Evolutionary conservation across 2,888 invertebrate species (phyloP).

Genomic region (Hirtodrosophila confusa): DNA sequence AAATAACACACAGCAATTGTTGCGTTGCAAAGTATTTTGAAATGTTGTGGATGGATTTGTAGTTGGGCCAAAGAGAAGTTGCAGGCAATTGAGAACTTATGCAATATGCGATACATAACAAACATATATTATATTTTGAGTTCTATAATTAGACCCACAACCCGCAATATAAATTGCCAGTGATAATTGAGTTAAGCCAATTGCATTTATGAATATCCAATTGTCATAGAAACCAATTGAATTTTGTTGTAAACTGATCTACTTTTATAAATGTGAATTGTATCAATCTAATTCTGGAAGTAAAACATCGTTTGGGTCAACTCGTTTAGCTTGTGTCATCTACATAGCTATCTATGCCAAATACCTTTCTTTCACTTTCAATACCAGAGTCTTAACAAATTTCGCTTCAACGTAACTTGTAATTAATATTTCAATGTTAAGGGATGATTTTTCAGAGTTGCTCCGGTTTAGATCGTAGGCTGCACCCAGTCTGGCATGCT

Average conservation of each 20-base stretch:
- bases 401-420: constrained; percentile 26
- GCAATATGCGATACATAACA: constrained; percentile 55
- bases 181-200: constrained; percentile 63
- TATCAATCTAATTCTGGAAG: constrained; percentile 1
- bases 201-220: constrained; percentile 48
- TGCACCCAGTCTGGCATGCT: constrained; percentile 42
- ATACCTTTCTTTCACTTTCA: constrained; percentile 34
- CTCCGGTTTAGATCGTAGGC: constrained; percentile 6
- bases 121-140: constrained; percentile 26
- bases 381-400: constrained; percentile 3
- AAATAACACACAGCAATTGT: constrained; percentile 57
- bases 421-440: constrained; percentile 63
- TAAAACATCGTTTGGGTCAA: constrained; percentile 27
- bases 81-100: constrained; percentile 37
- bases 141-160: constrained; percentile 56
- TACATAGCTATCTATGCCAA: background rate
- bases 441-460: constrained; percentile 48
- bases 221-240: constrained; percentile 16
- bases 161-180: background rate
- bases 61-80: constrained; percentile 14
- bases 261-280: background rate
- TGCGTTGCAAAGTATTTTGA: constrained; percentile 56
- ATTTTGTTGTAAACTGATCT: constrained; percentile 27
- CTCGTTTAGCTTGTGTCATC: constrained; percentile 17
- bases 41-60: constrained; percentile 57